Evolutionary conservation across 1,140 invertebrate genomes (phyloP).

Genomic region (Anoplolepis gracilipes): DNA sequence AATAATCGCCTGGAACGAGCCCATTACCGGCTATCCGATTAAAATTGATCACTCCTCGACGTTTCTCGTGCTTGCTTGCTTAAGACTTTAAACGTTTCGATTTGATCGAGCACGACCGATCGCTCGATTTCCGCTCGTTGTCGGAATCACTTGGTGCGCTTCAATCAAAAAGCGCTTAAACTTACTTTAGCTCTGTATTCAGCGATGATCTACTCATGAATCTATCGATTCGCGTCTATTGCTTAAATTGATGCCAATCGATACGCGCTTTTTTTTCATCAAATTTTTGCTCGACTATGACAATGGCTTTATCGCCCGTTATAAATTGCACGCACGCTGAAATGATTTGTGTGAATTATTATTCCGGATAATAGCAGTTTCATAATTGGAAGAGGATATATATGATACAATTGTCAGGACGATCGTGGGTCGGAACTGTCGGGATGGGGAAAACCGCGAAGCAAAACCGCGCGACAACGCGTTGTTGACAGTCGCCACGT

Average conservation of each 20-base stretch:
- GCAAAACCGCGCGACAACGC: background rate
- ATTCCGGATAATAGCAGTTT: background rate
- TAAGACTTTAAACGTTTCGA: background rate
- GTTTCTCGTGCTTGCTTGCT: background rate
- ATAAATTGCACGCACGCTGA: background rate
- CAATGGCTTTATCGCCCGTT: background rate
- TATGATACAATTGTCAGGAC: background rate
- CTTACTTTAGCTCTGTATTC: constrained; percentile 33
- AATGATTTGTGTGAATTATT: constrained; percentile 7
- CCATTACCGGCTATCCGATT: constrained; percentile 23
- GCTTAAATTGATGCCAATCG: constrained; percentile 38
- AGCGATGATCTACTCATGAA: background rate
- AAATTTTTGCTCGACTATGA: background rate
- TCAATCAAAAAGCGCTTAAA: constrained; percentile 53
- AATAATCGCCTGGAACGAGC: constrained; percentile 2
- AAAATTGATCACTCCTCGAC: constrained; percentile 24
- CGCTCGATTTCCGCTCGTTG: constrained; percentile 20
- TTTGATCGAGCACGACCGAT: background rate
- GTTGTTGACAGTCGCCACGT: background rate
- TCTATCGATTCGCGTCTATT: constrained; percentile 43
- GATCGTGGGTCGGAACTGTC: background rate
- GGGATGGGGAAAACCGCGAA: background rate
- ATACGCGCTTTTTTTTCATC: background rate
- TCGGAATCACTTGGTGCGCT: background rate
- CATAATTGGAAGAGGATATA: background rate